These are phyloP conservation scores for Cynodonichthys magdalenae DNA, from an alignment of 2,797 vertebrate species.

Conservation along the genomic window DNA sequence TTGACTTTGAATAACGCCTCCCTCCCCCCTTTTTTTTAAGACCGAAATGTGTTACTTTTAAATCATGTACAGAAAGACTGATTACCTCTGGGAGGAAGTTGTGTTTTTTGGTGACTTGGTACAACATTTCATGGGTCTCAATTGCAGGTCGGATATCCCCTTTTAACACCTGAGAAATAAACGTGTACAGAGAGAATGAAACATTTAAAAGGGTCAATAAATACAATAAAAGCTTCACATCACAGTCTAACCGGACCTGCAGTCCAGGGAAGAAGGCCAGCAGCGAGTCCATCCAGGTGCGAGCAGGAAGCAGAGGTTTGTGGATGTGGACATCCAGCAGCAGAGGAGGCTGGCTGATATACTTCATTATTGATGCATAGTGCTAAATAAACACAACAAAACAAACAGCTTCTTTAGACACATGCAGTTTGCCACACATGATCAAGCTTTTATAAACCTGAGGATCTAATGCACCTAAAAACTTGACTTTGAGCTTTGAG, in stretches of 20 bases:
- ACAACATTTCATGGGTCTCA: constrained; percentile 99
- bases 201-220: background rate
- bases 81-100: constrained; percentile 98
- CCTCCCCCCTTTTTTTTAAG: too few relatives aligned
- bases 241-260: constrained; percentile 82
- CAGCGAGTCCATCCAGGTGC: constrained; percentile 98
- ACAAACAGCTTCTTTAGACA: background rate
- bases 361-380: constrained; percentile 99
- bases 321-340: constrained; percentile 97
- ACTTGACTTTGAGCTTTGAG: background rate
- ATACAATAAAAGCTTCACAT: background rate
- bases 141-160: constrained; percentile 98
- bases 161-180: constrained; percentile 88
- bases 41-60: too few relatives aligned
- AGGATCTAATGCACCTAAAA: background rate
- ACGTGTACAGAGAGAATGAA: background rate
- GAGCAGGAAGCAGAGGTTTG: constrained; percentile 95
- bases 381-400: constrained; percentile 78
- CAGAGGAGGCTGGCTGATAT: constrained; percentile 97
- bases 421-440: background rate
- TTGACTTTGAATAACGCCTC: too few relatives aligned
- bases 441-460: background rate
- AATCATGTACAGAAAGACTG: constrained; percentile 2
- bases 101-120: constrained; percentile 98
- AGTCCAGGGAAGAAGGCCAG: constrained; percentile 97